These are phyloP conservation scores for Paramormyrops hopkinsi DNA, from an alignment of 2,797 vertebrate genomes.

Conservation along the genomic window DNA sequence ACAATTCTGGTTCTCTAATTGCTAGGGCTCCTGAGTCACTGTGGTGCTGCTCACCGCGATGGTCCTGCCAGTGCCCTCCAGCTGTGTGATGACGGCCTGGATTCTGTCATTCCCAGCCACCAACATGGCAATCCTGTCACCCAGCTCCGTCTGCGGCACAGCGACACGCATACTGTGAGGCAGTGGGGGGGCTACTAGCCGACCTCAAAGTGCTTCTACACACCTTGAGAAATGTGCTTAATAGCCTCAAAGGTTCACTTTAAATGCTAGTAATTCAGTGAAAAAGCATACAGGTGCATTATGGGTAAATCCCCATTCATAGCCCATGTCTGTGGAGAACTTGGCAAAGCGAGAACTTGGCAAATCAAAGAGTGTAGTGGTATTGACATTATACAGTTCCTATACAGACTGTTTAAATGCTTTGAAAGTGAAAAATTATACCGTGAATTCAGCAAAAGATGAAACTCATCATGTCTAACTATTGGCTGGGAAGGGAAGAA, in stretches of 20 bases:
- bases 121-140: slow-evolving; percentile 75
- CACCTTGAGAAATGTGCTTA: not conserved
- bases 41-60: slow-evolving; percentile 62
- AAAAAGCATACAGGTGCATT: not conserved
- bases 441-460: not conserved
- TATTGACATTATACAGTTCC: not conserved
- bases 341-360: not conserved
- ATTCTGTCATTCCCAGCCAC: slow-evolving; percentile 80
- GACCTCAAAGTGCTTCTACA: not conserved
- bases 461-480: not conserved
- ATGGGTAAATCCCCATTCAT: not conserved
- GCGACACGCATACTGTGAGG: not conserved
- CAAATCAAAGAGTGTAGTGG: not conserved
- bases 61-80: slow-evolving; percentile 78
- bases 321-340: not conserved
- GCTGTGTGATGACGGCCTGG: slow-evolving; percentile 77
- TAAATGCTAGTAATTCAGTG: not conserved
- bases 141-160: slow-evolving; percentile 67
- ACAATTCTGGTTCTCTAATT: not conserved
- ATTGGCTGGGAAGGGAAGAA: not conserved
- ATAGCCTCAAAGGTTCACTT: not conserved
- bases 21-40: not conserved
- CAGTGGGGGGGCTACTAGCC: not conserved
- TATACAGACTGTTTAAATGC: not conserved
- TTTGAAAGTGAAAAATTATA: not conserved